phyloP scores from a whole-genome alignment of 2,888 invertebrate species.

The Troides aeacus region DNA sequence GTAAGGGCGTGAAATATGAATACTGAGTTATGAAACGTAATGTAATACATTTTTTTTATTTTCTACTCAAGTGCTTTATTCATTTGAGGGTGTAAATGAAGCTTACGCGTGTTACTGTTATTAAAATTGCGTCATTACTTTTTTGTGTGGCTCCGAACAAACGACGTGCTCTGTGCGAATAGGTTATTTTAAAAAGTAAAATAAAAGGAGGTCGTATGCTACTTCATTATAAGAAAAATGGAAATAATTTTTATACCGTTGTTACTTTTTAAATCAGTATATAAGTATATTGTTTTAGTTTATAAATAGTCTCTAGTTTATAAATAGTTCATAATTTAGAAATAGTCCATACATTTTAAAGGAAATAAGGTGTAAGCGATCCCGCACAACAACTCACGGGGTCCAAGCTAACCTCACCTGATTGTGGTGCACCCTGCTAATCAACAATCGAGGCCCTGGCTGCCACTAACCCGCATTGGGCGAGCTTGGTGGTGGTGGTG shows the following conservation, averaged over 20 bases:
- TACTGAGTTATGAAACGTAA: constrained; percentile 9
- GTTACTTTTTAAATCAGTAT: neutral
- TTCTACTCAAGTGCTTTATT: constrained; percentile 19
- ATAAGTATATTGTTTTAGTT: no score
- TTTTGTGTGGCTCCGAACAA: neutral
- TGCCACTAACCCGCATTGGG: no score
- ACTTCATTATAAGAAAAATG: neutral
- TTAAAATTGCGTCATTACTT: constrained; percentile 1
- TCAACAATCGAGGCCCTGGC: no score
- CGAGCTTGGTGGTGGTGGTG: no score
- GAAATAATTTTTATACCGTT: neutral
- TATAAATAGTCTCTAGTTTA: no score
- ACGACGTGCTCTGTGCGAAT: neutral
- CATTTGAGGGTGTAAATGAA: constrained; percentile 21
- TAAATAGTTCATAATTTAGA: no score
- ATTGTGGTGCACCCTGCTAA: no score
- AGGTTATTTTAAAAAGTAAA: constrained; percentile 1
- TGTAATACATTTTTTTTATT: constrained; percentile 10
- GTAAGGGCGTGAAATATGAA: constrained; percentile 2
- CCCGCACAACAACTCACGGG: no score
- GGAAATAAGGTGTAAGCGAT: neutral
- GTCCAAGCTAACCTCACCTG: no score
- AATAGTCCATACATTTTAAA: no score
- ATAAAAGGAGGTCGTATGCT: neutral
- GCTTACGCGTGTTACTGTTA: constrained; percentile 17